phyloP scores from a whole-genome alignment of 2,797 vertebrate genomes.

The Anguilla pacifica region DNA sequence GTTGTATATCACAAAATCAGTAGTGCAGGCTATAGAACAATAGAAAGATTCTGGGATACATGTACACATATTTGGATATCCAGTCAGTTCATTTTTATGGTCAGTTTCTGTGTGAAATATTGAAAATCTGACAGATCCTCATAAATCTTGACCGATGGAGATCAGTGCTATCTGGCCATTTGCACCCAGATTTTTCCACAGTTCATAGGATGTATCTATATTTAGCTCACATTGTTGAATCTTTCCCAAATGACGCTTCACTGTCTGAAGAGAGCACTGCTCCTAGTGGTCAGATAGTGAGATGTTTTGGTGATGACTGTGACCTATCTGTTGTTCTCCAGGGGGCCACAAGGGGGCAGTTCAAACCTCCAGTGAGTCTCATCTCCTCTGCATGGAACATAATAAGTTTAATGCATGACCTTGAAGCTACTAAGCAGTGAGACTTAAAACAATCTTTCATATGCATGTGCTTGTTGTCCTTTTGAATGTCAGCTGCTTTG shows the following conservation, averaged over 20 bases:
- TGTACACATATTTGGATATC: background rate
- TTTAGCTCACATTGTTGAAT: background rate
- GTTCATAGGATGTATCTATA: background rate
- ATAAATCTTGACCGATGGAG: background rate
- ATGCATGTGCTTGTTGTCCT: background rate
- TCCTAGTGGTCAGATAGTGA: background rate
- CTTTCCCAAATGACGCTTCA: background rate
- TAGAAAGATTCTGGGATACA: background rate
- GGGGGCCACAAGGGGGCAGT: background rate
- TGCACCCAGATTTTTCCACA: background rate
- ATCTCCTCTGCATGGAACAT: background rate
- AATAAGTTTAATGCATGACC: background rate
- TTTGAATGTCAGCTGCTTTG: background rate
- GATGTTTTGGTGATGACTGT: background rate
- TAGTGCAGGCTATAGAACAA: background rate
- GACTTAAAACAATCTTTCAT: background rate
- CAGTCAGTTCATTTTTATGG: background rate
- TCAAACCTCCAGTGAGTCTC: background rate
- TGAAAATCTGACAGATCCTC: background rate
- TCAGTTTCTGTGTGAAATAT: background rate
- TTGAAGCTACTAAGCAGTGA: background rate
- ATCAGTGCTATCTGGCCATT: background rate
- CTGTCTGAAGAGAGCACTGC: slow-evolving; percentile 9
- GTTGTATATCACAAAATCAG: background rate
- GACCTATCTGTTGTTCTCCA: background rate